Evolutionary conservation across 2,888 invertebrate genomes (phyloP).

Genomic region (Drosophila flavopinicola): DNA sequence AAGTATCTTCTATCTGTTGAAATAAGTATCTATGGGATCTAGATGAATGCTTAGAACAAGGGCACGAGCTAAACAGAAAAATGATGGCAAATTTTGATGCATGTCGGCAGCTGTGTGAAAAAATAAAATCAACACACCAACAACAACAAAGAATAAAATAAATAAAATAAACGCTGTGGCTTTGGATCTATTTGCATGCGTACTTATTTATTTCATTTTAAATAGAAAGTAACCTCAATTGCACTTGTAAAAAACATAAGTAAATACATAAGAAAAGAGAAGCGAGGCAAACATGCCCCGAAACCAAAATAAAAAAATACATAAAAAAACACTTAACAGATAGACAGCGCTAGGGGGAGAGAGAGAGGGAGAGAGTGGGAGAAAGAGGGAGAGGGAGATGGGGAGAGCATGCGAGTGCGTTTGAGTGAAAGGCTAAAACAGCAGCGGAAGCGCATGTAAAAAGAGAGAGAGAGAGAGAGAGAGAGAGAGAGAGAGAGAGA

Average conservation of each 20-base stretch:
- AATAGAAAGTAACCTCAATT: slow-evolving; percentile 79
- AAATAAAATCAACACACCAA: slow-evolving; percentile 43
- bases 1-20: slow-evolving; percentile 24
- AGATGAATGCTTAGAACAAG: slow-evolving; percentile 47
- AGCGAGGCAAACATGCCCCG: slow-evolving; percentile 39
- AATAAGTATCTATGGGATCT: slow-evolving; percentile 35
- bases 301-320: not conserved
- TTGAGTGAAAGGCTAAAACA: slow-evolving; percentile 24
- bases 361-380: not conserved
- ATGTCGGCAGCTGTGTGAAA: slow-evolving; percentile 69
- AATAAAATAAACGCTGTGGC: slow-evolving; percentile 30
- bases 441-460: slow-evolving; percentile 23
- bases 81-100: slow-evolving; percentile 77
- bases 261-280: slow-evolving; percentile 55
- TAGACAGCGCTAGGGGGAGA: too few relatives aligned
- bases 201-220: slow-evolving; percentile 72
- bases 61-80: slow-evolving; percentile 47
- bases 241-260: slow-evolving; percentile 77
- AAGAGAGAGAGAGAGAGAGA: not conserved
- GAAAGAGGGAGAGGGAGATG: not conserved
- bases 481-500: not conserved
- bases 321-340: too few relatives aligned
- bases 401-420: not conserved
- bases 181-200: slow-evolving; percentile 64
- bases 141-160: slow-evolving; percentile 12